These are phyloP conservation scores for Heliconius hortense DNA, from an alignment of 2,888 invertebrate species.

Conservation along the genomic window DNA sequence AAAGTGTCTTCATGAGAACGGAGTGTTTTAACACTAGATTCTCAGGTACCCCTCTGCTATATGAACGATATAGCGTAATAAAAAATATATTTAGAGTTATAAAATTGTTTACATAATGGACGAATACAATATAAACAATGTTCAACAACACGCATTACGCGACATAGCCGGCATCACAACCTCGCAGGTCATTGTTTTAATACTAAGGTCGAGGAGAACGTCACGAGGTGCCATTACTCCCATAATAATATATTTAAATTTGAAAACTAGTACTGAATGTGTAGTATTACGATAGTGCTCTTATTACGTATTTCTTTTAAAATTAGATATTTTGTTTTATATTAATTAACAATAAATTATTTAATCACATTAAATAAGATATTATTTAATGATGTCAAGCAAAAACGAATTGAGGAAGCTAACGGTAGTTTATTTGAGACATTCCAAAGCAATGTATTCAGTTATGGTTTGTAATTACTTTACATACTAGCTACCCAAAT, in stretches of 20 bases:
- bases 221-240: conserved; percentile 7
- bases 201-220: conserved; percentile 17
- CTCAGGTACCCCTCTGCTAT: too few relatives aligned
- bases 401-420: neutral
- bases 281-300: neutral
- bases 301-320: neutral
- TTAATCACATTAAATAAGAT: neutral
- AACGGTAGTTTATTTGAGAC: neutral
- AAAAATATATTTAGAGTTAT: neutral
- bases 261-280: neutral
- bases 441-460: neutral
- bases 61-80: too few relatives aligned
- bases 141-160: conserved; percentile 15
- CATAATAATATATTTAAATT: conserved; percentile 10
- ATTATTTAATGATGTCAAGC: neutral
- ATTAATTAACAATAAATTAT: neutral
- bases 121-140: conserved; percentile 5
- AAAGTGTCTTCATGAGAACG: too few relatives aligned
- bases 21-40: too few relatives aligned
- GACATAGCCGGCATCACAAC: conserved; percentile 14
- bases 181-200: conserved; percentile 22
- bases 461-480: neutral
- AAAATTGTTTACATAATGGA: conserved; percentile 4
- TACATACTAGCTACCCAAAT: neutral
- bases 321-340: neutral